Conservation (phyloP, 2,113 vertebrate species). For the Pseudois nayaur region DNA sequence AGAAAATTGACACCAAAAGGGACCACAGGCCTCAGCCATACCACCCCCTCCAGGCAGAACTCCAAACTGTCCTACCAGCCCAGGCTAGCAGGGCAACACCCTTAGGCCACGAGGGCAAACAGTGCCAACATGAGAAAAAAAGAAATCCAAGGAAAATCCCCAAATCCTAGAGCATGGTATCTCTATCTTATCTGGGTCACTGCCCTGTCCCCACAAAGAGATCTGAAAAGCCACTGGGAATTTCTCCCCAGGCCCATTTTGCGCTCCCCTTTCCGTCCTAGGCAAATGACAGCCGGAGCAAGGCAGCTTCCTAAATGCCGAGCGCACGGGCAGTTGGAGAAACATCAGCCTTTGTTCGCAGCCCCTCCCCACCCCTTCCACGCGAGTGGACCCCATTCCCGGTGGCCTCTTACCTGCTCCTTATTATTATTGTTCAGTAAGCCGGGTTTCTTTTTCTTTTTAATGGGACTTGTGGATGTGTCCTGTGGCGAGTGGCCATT, state of each 20-base stretch:
- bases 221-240: neutral
- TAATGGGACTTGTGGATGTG: constrained; percentile 92
- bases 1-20: constrained; percentile 43
- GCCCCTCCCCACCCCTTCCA: neutral
- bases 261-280: neutral
- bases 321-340: neutral
- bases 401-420: constrained; percentile 90
- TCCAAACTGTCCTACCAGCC: no score
- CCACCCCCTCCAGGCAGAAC: neutral
- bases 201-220: neutral
- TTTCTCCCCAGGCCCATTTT: neutral
- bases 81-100: neutral
- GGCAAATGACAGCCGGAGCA: neutral
- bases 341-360: neutral
- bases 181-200: neutral
- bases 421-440: constrained; percentile 91
- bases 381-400: neutral
- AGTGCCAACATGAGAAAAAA: accelerated
- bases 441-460: constrained; percentile 99
- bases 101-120: neutral
- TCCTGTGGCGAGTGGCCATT: constrained; percentile 97
- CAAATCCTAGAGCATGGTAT: neutral
- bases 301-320: neutral
- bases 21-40: neutral
- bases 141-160: neutral